Conservation (phyloP, 2,113 vertebrate genomes). For the Syrrhaptes paradoxus region DNA sequence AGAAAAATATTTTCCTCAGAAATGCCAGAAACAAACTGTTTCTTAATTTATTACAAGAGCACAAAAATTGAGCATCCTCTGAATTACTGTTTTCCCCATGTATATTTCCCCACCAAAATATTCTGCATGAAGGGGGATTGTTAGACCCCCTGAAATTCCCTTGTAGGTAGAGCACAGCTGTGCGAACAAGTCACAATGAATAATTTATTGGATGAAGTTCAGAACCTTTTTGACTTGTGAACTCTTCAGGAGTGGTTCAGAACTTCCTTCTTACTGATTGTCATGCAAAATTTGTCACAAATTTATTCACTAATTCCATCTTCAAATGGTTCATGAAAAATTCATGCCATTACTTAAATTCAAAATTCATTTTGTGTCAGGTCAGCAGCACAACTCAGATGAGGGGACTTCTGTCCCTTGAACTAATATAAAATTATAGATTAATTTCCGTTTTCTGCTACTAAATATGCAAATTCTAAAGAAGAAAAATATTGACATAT, state of each 20-base stretch:
- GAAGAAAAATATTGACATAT: neutral
- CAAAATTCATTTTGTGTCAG: neutral
- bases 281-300: neutral
- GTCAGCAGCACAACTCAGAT: neutral
- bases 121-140: slow-evolving; percentile 14
- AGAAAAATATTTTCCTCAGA: neutral
- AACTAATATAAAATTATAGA: neutral
- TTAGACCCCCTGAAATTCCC: slow-evolving; percentile 37
- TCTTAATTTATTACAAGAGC: neutral
- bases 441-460: neutral
- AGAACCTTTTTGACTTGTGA: slow-evolving; percentile 16
- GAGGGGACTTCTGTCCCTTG: neutral
- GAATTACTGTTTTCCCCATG: neutral
- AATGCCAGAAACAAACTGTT: slow-evolving; percentile 17
- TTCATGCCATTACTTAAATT: neutral
- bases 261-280: neutral
- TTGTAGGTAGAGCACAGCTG: slow-evolving; percentile 49
- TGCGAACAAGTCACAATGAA: slow-evolving; percentile 10
- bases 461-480: neutral
- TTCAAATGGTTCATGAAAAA: neutral
- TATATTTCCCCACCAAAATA: slow-evolving; percentile 30
- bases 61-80: neutral
- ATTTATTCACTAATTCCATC: neutral
- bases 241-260: neutral
- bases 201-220: slow-evolving; percentile 50